phyloP scores from a whole-genome alignment of 2,113 vertebrate species.

The Empidonax traillii region DNA sequence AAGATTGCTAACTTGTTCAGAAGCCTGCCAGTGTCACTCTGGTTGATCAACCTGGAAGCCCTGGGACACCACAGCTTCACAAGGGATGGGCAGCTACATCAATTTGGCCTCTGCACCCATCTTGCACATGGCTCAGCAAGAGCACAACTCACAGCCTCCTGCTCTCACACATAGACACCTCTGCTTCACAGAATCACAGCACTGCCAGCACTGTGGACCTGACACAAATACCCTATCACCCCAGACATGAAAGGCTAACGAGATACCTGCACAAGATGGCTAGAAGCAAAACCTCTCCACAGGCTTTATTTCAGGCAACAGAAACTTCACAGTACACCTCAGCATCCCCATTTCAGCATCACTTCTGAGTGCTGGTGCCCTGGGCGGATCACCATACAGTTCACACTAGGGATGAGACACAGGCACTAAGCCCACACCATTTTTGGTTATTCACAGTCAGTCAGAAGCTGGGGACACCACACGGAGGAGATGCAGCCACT shows the following conservation, averaged over 20 bases:
- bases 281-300: background rate
- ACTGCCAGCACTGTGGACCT: background rate
- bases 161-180: background rate
- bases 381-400: accelerated
- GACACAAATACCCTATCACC: background rate
- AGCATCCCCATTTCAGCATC: background rate
- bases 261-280: background rate
- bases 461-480: background rate
- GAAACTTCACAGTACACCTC: background rate
- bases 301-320: background rate
- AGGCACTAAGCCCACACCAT: background rate
- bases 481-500: background rate
- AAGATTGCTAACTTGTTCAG: background rate
- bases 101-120: background rate
- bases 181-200: accelerated
- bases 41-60: background rate
- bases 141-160: background rate
- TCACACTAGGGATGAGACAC: background rate
- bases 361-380: background rate
- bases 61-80: background rate
- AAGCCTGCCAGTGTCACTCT: background rate
- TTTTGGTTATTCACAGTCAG: background rate
- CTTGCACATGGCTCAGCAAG: background rate
- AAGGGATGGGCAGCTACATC: background rate
- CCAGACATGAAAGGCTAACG: background rate